Percentiles rank a stretch among this genome's conserved stretches.
phyloP scores from a whole-genome alignment of 2,888 invertebrate species.

The Drosophila glabriapex region DNA sequence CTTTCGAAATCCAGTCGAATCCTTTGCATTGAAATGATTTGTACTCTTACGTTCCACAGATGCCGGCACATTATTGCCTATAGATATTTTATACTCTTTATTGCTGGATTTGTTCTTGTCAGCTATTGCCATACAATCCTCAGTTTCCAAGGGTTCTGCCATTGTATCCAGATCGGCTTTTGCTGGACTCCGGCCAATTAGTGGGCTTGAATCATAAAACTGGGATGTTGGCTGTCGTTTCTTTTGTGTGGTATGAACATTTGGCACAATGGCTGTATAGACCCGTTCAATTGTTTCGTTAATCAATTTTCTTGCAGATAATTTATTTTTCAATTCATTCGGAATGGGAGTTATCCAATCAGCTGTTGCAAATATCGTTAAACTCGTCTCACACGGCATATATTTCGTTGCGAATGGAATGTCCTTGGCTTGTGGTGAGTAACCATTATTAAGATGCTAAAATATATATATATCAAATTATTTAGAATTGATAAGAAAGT shows the following conservation, averaged over 20 bases:
- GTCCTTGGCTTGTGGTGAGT: constrained; percentile 78
- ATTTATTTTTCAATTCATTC: constrained; percentile 68
- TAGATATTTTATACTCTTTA: constrained; percentile 17
- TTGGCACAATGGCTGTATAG: constrained; percentile 64
- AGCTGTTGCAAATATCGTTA: constrained; percentile 78
- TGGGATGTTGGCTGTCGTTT: constrained; percentile 47
- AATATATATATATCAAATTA: constrained; percentile 4
- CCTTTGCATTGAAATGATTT: constrained; percentile 20
- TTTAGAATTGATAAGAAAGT: constrained; percentile 1
- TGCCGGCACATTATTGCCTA: constrained; percentile 8
- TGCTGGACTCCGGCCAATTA: constrained; percentile 1
- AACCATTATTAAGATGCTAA: constrained; percentile 75
- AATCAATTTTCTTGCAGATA: constrained; percentile 68
- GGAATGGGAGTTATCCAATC: constrained; percentile 72
- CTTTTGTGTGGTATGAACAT: constrained; percentile 27
- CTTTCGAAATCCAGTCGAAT: constrained; percentile 7
- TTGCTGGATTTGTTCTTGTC: constrained; percentile 14
- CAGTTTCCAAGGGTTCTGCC: constrained; percentile 12
- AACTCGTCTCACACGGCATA: constrained; percentile 65
- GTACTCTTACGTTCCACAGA: constrained; percentile 12
- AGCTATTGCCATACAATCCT: constrained; percentile 8
- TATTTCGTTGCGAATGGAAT: constrained; percentile 71
- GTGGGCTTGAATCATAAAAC: constrained; percentile 52
- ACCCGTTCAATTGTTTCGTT: constrained; percentile 74
- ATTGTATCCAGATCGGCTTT: constrained; percentile 4